Percentiles rank a stretch among this genome's conserved stretches.
Conservation (phyloP, 2,797 vertebrate species). For the Sebastes taczanowskii region DNA sequence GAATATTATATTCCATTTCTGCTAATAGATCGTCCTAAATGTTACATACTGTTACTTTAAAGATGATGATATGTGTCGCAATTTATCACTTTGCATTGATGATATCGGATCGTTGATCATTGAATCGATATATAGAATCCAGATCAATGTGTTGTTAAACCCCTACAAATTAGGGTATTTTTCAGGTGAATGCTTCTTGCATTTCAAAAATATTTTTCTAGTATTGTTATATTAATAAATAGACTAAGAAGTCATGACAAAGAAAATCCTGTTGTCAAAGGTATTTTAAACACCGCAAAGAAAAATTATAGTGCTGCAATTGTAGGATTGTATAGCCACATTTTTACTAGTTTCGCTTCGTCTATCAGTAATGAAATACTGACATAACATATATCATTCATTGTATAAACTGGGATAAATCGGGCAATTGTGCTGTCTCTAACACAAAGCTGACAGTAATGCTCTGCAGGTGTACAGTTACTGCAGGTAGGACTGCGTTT, state of each 20-base stretch:
- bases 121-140: too few species aligned
- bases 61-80: too few species aligned
- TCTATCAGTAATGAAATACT: neutral
- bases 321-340: neutral
- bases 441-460: slow-evolving; percentile 7
- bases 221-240: neutral
- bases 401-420: neutral
- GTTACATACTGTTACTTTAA: too few species aligned
- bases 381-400: fast-evolving
- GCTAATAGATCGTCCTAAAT: too few species aligned
- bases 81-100: too few species aligned
- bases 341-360: neutral
- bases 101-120: too few species aligned
- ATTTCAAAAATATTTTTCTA: neutral
- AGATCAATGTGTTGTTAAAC: too few species aligned
- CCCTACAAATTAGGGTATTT: neutral
- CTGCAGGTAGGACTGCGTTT: neutral
- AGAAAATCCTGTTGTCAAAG: neutral
- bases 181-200: neutral
- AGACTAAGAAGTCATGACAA: neutral
- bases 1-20: too few species aligned
- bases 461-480: slow-evolving; percentile 21
- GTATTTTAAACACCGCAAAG: neutral
- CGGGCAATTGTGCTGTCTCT: neutral
- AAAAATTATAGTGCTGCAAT: neutral